A percentile compares a stretch with the other conserved stretches of the same genome.
Conservation (phyloP, 2,113 vertebrate species). For the Notiomystis cincta region DNA sequence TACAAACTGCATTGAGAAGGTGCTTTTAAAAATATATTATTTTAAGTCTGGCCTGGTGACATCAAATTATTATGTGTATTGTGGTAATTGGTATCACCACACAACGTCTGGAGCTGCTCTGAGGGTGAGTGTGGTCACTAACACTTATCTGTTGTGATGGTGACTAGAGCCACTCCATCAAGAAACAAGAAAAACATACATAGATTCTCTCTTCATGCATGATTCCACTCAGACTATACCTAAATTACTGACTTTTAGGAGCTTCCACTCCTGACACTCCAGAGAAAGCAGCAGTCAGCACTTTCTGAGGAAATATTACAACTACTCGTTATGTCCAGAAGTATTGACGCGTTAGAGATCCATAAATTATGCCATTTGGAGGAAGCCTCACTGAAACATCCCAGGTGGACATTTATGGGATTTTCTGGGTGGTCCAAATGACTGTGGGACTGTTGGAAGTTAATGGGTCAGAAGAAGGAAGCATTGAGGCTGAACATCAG, state of each 20-base stretch:
- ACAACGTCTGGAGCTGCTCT: not conserved
- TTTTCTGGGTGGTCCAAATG: not conserved
- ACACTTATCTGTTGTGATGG: rapidly evolving
- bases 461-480: not conserved
- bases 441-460: not conserved
- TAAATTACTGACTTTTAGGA: not conserved
- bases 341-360: rapidly evolving
- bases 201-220: not conserved
- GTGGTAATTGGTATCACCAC: not conserved
- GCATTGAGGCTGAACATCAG: not conserved
- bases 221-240: not conserved
- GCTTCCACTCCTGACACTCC: not conserved
- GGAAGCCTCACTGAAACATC: not conserved
- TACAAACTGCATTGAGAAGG: not conserved
- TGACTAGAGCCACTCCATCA: not conserved
- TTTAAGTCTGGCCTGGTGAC: not conserved
- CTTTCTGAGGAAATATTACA: not conserved
- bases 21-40: not conserved
- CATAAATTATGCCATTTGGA: not conserved
- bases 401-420: not conserved
- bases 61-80: not conserved
- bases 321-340: not conserved
- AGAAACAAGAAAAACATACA: not conserved
- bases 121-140: not conserved
- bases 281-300: not conserved